A percentile compares a stretch with the other conserved stretches of the same genome.
phyloP scores from a whole-genome alignment of 2,888 invertebrate genomes.

The Embidobia sp. region DNA sequence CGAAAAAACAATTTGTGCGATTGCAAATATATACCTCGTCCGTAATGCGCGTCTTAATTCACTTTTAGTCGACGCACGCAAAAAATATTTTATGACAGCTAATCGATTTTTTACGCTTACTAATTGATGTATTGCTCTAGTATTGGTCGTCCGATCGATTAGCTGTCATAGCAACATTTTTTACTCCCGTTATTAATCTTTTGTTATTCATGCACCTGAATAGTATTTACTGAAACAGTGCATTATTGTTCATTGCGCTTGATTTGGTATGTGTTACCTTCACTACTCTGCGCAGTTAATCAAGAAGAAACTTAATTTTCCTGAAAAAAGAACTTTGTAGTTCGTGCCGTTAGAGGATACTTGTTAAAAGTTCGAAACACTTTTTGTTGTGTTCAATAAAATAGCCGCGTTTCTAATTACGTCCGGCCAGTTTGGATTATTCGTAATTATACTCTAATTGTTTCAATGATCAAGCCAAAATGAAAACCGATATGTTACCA shows the following conservation, averaged over 20 bases:
- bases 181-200: constrained; percentile 14
- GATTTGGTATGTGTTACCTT: constrained; percentile 6
- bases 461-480: too few species aligned
- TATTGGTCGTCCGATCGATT: constrained; percentile 38
- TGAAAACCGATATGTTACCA: too few species aligned
- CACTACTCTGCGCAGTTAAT: constrained; percentile 12
- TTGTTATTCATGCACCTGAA: constrained; percentile 10
- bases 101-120: constrained; percentile 34
- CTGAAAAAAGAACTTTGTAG: background rate
- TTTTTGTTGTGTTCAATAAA: too few species aligned
- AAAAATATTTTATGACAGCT: constrained; percentile 32
- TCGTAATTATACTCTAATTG: too few species aligned
- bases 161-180: constrained; percentile 28
- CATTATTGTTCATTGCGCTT: constrained; percentile 11
- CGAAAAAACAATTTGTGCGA: too few species aligned
- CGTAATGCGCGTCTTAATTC: constrained; percentile 8
- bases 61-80: constrained; percentile 5
- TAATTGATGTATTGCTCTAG: constrained; percentile 42
- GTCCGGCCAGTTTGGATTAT: too few species aligned
- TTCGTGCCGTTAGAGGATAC: too few species aligned
- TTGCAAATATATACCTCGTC: too few species aligned
- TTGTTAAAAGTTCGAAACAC: too few species aligned
- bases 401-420: too few species aligned
- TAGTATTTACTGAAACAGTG: constrained; percentile 5
- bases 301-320: constrained; percentile 4